Conservation (phyloP, 1,140 invertebrate species). For the Platyscapa corneri region DNA sequence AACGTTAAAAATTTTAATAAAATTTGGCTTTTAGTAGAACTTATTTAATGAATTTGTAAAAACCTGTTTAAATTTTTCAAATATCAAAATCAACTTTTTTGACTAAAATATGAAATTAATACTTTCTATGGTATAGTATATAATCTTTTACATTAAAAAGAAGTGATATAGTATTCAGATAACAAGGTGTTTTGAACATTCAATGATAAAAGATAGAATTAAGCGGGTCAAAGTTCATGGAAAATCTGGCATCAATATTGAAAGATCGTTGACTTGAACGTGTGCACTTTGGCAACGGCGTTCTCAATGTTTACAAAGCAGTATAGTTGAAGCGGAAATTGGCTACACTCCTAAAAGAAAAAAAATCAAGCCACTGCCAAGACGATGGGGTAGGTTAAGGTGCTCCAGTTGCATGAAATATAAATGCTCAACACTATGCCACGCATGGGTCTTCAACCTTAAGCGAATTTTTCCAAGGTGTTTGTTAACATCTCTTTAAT, state of each 20-base stretch:
- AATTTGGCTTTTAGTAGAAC: too few relatives aligned
- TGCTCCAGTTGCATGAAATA: conserved; percentile 55
- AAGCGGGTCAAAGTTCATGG: conserved; percentile 43
- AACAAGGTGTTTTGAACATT: background rate
- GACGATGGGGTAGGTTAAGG: conserved; percentile 68
- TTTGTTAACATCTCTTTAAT: background rate
- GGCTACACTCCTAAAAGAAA: conserved; percentile 62
- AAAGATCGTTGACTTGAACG: conserved; percentile 18
- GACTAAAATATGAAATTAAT: too few relatives aligned
- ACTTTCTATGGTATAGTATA: too few relatives aligned
- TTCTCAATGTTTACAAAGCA: conserved; percentile 70
- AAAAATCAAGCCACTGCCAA: conserved; percentile 66
- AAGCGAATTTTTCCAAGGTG: too few relatives aligned
- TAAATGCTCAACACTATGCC: background rate
- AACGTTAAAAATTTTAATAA: too few relatives aligned
- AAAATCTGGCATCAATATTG: conserved; percentile 36
- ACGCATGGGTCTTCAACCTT: too few relatives aligned
- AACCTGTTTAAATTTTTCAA: too few relatives aligned
- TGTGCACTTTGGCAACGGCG: conserved; percentile 64
- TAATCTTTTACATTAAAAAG: too few relatives aligned
- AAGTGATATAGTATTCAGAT: too few relatives aligned
- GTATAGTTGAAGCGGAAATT: conserved; percentile 69
- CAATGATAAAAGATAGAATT: background rate
- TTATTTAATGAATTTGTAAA: too few relatives aligned
- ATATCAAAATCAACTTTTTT: too few relatives aligned